Evolutionary conservation across 2,797 vertebrate species (phyloP).

Genomic region (Carcharodon carcharias): DNA sequence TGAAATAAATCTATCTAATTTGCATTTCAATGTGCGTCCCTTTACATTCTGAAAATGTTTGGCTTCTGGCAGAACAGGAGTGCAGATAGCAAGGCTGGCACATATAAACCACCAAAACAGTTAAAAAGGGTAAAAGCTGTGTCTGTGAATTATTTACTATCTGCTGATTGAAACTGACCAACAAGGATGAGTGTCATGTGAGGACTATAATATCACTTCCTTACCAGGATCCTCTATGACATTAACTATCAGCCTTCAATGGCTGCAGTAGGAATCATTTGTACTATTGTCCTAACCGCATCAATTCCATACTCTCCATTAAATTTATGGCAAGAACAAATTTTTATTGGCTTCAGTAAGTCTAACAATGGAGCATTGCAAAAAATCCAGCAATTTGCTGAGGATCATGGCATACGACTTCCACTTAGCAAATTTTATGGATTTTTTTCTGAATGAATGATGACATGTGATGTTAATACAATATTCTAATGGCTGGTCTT

Average conservation of each 20-base stretch:
- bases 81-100: not conserved
- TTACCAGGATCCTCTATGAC: not conserved
- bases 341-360: not conserved
- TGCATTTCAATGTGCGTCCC: not conserved
- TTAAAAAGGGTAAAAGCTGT: not conserved
- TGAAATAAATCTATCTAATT: not conserved
- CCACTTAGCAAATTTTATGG: not conserved
- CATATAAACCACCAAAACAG: not conserved
- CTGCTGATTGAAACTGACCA: not conserved
- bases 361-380: not conserved
- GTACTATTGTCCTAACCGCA: not conserved
- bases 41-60: not conserved
- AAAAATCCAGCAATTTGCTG: not conserved
- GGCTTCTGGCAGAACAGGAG: not conserved
- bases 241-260: not conserved
- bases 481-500: not conserved
- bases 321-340: not conserved
- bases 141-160: not conserved
- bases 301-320: not conserved
- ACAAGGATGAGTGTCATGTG: not conserved
- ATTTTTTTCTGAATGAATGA: not conserved
- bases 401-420: not conserved
- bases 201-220: not conserved
- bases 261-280: not conserved
- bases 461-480: not conserved